These are phyloP conservation scores for Sus cebifrons DNA, from an alignment of 2,797 vertebrate species.

Conservation along the genomic window DNA sequence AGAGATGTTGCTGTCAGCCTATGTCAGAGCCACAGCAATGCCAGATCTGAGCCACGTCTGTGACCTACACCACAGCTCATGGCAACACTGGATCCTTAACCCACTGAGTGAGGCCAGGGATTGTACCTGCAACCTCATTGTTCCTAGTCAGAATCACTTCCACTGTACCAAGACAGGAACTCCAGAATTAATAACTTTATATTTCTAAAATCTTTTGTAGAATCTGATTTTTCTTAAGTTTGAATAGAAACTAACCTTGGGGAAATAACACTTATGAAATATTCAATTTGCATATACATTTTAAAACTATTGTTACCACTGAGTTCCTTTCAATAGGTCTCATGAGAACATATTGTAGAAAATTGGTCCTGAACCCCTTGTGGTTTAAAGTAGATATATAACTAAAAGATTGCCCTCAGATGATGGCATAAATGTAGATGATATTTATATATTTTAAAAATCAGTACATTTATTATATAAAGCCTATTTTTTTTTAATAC, in stretches of 20 bases:
- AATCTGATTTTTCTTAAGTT: not conserved
- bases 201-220: constrained; percentile 32
- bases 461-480: not conserved
- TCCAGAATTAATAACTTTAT: not conserved
- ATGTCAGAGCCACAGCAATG: too few relatives aligned
- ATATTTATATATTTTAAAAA: not conserved
- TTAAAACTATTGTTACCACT: not conserved
- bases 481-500: not conserved
- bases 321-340: not conserved
- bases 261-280: not conserved
- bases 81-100: too few relatives aligned
- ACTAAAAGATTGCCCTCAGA: not conserved
- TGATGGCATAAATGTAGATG: not conserved
- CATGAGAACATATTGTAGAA: not conserved
- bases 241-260: not conserved
- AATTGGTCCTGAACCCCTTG: not conserved
- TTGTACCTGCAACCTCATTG: too few relatives aligned
- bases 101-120: too few relatives aligned
- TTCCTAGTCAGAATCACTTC: too few relatives aligned
- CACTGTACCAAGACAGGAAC: too few relatives aligned
- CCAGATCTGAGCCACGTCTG: too few relatives aligned
- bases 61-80: too few relatives aligned
- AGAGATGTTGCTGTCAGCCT: too few relatives aligned
- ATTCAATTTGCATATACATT: constrained; percentile 3
- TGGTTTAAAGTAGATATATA: not conserved